Base-by-base conservation (phyloP, 2,888 invertebrate species). In the Macrophya alboannulata region DNA sequence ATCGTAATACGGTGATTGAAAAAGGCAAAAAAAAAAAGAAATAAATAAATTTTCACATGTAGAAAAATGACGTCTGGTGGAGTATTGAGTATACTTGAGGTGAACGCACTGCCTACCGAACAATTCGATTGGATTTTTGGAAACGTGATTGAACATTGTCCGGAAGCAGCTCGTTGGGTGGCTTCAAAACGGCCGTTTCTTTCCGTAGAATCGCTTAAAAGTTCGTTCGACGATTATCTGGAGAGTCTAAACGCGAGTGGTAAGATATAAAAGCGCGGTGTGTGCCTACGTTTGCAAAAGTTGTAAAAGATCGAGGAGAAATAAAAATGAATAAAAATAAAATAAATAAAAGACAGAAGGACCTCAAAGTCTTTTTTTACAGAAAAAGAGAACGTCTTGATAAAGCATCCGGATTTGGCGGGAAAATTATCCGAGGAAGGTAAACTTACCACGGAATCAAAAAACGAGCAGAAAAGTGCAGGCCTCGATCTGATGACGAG, bases 381-480 rank as follows among this genome's bases (percentile, higher is more conserved):
- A 96, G 96, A 94, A 85, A 95, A 95, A 91, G 90, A 95, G 87
- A 93, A 93, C 40, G 92, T 96, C 85, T 92, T 96, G 68, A 94
- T 94, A 87, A 94, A 94, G 1, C 96, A 97, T 90, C 96, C 96
- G 8, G 96, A 96, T 92, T 93, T 96, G 86, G 96, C 96, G 4
- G 96, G 95, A 3, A 94, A 94, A 85, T 89, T 95, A 76, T 95
- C 95, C 1, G 94, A 94, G 5, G 93, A 93, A 85, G 95, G 95
- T 5, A 94, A 94, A 87, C 92, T 96, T 65, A 96, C 96, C 0
- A 88, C 90, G 0, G 96, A 96, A 91, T 96, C 96, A 0, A 92
- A 94, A 0, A 92, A 92, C 17, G 96, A 96, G 90, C 96, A 96
- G 89, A 92, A 91, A 85, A 92, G 93, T 83, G 96, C 95, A 0